These are phyloP conservation scores for Chironomus tentans DNA, from an alignment of 2,888 invertebrate genomes.

Conservation along the genomic window DNA sequence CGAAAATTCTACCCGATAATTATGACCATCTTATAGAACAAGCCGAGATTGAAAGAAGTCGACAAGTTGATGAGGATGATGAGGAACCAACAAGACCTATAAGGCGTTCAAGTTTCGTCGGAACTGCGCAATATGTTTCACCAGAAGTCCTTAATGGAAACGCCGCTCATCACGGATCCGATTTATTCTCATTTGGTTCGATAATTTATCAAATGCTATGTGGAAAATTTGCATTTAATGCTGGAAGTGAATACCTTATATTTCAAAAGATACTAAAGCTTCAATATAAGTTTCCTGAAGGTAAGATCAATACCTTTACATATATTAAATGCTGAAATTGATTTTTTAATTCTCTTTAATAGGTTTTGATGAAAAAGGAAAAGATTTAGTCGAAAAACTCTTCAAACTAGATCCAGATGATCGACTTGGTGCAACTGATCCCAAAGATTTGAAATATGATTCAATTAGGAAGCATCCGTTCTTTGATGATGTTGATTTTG, in stretches of 20 bases:
- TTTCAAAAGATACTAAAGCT: constrained; percentile 90
- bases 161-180: constrained; percentile 67
- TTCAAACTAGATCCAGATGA: constrained; percentile 71
- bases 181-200: constrained; percentile 96
- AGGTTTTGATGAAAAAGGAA: constrained; percentile 72
- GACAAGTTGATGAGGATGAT: constrained; percentile 36
- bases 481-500: constrained; percentile 77
- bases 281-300: constrained; percentile 87
- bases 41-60: not conserved
- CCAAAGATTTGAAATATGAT: constrained; percentile 57
- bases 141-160: constrained; percentile 74
- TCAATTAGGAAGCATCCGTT: constrained; percentile 81
- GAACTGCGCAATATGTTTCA: constrained; percentile 97
- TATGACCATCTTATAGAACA: constrained; percentile 13
- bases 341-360: not conserved
- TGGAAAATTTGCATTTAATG: constrained; percentile 85
- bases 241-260: constrained; percentile 87
- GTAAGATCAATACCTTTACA: no score
- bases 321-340: no score
- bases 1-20: constrained; percentile 57
- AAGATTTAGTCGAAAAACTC: constrained; percentile 77
- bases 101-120: constrained; percentile 83
- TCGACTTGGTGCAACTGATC: constrained; percentile 73
- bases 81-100: constrained; percentile 36
- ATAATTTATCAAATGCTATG: constrained; percentile 95